A percentile compares a stretch with the other conserved stretches of the same genome.
phyloP scores from a whole-genome alignment of 2,797 vertebrate species.

The Tokudaia tokunoshimensis region DNA sequence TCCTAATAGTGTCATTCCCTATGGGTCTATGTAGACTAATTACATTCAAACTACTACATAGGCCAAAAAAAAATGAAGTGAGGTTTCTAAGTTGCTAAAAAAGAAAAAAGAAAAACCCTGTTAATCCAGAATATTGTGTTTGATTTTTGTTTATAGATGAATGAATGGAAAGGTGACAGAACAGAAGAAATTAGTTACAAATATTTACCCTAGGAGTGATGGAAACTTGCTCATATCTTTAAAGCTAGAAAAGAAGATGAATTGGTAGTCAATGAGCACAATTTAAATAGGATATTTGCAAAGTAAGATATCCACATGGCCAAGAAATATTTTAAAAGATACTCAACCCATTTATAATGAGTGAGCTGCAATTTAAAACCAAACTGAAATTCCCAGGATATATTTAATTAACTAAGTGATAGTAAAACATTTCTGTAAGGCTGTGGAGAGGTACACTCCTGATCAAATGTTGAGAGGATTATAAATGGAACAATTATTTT shows the following conservation, averaged over 20 bases:
- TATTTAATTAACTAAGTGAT: constrained; percentile 2
- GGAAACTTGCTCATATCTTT: background rate
- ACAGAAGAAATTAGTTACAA: background rate
- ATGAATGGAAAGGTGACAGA: background rate
- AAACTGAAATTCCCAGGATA: background rate
- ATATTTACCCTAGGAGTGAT: background rate
- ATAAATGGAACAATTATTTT: background rate
- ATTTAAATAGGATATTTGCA: background rate
- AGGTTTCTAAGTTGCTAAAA: background rate
- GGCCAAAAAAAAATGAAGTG: background rate
- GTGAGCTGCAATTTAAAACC: constrained; percentile 9
- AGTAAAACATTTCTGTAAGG: background rate
- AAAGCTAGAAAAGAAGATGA: background rate
- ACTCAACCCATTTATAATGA: background rate
- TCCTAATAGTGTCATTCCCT: background rate
- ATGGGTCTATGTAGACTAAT: background rate
- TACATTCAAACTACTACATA: background rate
- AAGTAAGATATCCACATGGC: background rate
- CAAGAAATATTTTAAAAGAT: constrained; percentile 26
- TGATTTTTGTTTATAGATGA: background rate
- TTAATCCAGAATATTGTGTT: background rate
- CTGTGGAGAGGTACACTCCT: background rate
- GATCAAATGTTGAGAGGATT: background rate
- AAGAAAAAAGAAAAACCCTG: background rate
- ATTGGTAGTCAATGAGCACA: background rate